phyloP scores from a whole-genome alignment of 2,113 vertebrate species.

The Boleophthalmus pectinirostris region DNA sequence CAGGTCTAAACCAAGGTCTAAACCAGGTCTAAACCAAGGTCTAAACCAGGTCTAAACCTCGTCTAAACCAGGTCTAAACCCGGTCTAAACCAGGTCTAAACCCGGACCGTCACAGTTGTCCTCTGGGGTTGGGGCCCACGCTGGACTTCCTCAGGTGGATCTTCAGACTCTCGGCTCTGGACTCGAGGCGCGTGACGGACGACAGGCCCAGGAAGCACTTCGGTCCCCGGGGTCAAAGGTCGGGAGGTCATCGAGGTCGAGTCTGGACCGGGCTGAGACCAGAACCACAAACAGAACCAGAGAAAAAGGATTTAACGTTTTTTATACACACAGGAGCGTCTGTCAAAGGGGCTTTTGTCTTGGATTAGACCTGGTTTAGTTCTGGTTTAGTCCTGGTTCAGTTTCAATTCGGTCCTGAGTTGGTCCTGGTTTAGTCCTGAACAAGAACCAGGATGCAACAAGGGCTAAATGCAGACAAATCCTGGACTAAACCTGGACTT shows the following conservation, averaged over 20 bases:
- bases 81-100: no score
- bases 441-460: no score
- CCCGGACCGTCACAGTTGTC: not conserved
- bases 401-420: no score
- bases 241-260: not conserved
- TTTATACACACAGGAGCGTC: not conserved
- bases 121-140: not conserved
- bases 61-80: no score
- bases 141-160: not conserved
- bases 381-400: no score
- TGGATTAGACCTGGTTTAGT: not conserved
- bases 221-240: conserved; percentile 82
- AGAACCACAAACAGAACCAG: not conserved
- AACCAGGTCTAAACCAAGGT: no score
- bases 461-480: no score
- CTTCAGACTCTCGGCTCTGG: conserved; percentile 8
- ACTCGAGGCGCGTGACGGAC: not conserved
- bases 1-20: no score
- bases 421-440: no score
- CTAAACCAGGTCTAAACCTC: no score
- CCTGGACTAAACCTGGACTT: no score
- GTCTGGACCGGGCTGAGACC: not conserved
- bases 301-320: not conserved
- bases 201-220: not conserved
- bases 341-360: not conserved